These are phyloP conservation scores for Zelostemma sp. DNA, from an alignment of 1,140 invertebrate genomes.

Conservation along the genomic window DNA sequence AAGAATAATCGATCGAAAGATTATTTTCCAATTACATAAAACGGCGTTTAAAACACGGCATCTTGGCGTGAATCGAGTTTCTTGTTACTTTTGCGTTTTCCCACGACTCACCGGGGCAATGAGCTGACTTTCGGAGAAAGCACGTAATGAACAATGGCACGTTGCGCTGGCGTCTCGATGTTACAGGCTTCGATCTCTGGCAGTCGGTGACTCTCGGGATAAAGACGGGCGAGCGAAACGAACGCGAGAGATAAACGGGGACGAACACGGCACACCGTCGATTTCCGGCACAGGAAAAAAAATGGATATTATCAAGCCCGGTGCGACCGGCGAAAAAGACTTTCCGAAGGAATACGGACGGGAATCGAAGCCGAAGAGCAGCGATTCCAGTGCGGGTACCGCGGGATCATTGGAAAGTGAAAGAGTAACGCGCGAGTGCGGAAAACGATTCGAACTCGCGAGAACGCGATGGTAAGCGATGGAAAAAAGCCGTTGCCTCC, in stretches of 20 bases:
- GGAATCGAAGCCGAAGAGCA: no score
- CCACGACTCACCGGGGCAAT: slow-evolving; percentile 44
- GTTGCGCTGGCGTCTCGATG: slow-evolving; percentile 25
- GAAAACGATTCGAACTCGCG: slow-evolving; percentile 13
- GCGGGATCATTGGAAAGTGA: no score
- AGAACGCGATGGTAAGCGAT: slow-evolving; percentile 16
- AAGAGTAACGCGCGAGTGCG: no score
- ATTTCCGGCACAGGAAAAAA: no score
- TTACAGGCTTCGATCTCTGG: slow-evolving; percentile 7
- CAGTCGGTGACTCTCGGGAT: slow-evolving; percentile 10
- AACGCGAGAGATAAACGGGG: slow-evolving; percentile 6
- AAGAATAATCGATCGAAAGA: not conserved
- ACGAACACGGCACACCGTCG: slow-evolving; percentile 1
- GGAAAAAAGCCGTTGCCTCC: slow-evolving; percentile 27
- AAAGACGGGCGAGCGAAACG: slow-evolving; percentile 6
- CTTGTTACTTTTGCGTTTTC: slow-evolving; percentile 35
- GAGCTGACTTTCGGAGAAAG: slow-evolving; percentile 47
- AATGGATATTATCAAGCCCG: no score
- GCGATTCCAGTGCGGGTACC: no score
- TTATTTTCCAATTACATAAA: slow-evolving; percentile 18
- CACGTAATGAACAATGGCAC: slow-evolving; percentile 45
- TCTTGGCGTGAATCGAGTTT: slow-evolving; percentile 17
- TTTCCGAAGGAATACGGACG: no score
- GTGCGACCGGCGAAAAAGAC: no score
- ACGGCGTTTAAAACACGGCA: slow-evolving; percentile 10